Percentiles rank a stretch among this genome's conserved stretches.
phyloP scores from a whole-genome alignment of 1,140 invertebrate genomes.

The Fopius arisanus region DNA sequence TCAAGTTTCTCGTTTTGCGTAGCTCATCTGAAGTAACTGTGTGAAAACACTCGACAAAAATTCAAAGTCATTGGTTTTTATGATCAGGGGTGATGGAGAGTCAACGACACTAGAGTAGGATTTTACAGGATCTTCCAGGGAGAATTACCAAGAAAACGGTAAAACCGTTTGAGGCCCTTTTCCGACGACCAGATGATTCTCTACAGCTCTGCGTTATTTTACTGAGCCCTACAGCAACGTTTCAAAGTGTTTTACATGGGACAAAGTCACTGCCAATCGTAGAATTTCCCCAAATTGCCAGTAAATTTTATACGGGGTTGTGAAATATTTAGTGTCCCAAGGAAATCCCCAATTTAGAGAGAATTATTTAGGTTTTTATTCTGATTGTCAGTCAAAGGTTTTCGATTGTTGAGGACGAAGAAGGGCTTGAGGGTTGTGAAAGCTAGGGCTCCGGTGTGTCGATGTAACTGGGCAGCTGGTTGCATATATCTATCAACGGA shows the following conservation, averaged over 20 bases:
- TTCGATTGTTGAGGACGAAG: neutral
- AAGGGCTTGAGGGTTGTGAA: neutral
- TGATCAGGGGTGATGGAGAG: neutral
- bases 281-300: neutral
- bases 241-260: neutral
- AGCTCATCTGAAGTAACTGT: neutral
- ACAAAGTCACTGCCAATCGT: neutral
- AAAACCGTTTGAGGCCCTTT: neutral
- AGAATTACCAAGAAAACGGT: neutral
- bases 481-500: constrained; percentile 51
- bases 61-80: neutral
- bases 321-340: neutral
- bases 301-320: neutral
- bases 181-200: neutral
- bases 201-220: neutral
- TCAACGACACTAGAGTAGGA: neutral
- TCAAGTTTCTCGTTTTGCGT: neutral
- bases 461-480: constrained; percentile 36
- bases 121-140: neutral
- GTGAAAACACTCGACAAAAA: neutral
- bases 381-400: neutral
- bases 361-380: neutral
- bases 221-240: neutral
- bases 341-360: neutral
- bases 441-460: constrained; percentile 1